Evolutionary conservation across 1,140 invertebrate species (phyloP).

Genomic region (Bombyx mandarina): DNA sequence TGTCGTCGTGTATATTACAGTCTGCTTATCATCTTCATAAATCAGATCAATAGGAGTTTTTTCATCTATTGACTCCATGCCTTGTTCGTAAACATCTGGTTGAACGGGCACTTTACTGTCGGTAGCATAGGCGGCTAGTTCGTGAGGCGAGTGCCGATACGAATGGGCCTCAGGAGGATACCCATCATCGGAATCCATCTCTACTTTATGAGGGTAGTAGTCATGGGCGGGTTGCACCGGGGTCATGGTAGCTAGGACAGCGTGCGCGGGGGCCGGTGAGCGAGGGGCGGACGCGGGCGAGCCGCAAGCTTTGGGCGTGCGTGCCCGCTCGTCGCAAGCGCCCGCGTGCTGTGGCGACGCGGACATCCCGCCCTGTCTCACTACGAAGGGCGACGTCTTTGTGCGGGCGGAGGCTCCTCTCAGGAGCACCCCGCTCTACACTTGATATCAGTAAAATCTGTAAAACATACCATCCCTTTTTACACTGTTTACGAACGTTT

Average conservation of each 20-base stretch:
- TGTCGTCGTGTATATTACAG: constrained; percentile 83
- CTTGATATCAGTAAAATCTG: constrained; percentile 23
- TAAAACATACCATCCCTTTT: too few relatives aligned
- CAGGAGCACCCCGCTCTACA: constrained; percentile 51
- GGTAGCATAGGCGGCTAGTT: constrained; percentile 72
- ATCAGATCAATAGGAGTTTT: constrained; percentile 83
- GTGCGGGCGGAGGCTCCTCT: constrained; percentile 43
- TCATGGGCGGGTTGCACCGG: constrained; percentile 71
- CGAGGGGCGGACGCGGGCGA: constrained; percentile 51
- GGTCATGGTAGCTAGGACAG: constrained; percentile 83
- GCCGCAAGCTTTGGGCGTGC: constrained; percentile 33
- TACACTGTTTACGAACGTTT: too few relatives aligned
- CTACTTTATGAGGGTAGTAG: constrained; percentile 72
- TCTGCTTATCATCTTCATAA: constrained; percentile 86
- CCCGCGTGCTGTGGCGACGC: constrained; percentile 41
- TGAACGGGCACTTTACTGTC: constrained; percentile 66
- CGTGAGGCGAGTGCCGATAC: constrained; percentile 66
- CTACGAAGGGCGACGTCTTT: constrained; percentile 33
- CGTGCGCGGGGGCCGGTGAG: constrained; percentile 75
- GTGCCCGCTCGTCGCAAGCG: constrained; percentile 44
- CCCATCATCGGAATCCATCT: constrained; percentile 68
- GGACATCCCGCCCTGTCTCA: constrained; percentile 42
- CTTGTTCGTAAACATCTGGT: constrained; percentile 71
- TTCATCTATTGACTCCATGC: constrained; percentile 77
- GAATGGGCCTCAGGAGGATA: constrained; percentile 69